Percentiles rank a stretch among this genome's conserved stretches.
phyloP scores from a whole-genome alignment of 2,797 vertebrate genomes.

The Monodelphis domestica region DNA sequence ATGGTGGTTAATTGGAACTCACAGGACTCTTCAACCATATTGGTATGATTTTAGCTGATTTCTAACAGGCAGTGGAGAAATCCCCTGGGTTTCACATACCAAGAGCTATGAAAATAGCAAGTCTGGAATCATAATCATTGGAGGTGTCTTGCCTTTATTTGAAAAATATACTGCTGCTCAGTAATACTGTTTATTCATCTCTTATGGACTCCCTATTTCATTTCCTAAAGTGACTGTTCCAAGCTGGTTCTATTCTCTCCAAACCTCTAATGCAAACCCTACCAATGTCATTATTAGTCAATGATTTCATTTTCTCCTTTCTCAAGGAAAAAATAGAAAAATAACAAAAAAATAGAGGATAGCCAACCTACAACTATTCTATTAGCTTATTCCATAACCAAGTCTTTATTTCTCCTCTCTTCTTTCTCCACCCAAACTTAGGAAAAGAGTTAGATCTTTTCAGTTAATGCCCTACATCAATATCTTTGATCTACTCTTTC shows the following conservation, averaged over 20 bases:
- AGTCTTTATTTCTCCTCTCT: not conserved
- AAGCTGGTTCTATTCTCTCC: not conserved
- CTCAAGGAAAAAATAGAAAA: not conserved
- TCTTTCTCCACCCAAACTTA: not conserved
- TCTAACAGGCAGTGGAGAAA: not conserved
- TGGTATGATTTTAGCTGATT: not conserved
- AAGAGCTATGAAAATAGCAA: not conserved
- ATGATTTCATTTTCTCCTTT: not conserved
- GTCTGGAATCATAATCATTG: conserved; percentile 2
- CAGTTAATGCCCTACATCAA: not conserved
- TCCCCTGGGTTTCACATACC: not conserved
- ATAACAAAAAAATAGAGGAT: not conserved
- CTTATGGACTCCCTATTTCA: not conserved
- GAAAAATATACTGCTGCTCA: not conserved
- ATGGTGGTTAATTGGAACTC: not conserved
- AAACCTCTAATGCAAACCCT: not conserved
- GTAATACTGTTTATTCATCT: not conserved
- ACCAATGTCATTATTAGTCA: not conserved
- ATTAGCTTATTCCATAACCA: not conserved
- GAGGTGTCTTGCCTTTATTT: not conserved
- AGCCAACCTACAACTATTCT: rapidly evolving
- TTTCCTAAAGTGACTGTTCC: not conserved
- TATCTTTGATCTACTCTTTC: not conserved
- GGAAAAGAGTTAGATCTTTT: not conserved
- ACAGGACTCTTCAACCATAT: not conserved